A percentile compares a stretch with the other conserved stretches of the same genome.
phyloP scores from a whole-genome alignment of 2,888 invertebrate genomes.

The Anarsia innoxiella region DNA sequence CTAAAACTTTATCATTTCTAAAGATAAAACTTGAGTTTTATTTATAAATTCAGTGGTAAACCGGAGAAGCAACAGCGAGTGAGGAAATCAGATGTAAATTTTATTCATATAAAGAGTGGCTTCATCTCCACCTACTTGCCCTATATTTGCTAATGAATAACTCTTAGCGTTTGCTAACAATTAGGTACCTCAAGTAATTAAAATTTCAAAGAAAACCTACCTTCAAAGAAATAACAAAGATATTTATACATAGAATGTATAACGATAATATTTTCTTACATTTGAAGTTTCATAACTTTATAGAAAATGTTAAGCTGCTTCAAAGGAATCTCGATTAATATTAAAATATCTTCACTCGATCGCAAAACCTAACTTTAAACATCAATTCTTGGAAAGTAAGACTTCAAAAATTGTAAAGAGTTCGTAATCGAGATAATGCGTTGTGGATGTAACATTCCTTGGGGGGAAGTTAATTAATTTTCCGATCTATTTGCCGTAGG shows the following conservation, averaged over 20 bases:
- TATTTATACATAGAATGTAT: not conserved
- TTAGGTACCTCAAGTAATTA: conserved; percentile 11
- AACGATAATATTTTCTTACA: not conserved
- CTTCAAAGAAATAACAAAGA: not conserved
- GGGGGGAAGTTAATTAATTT: not conserved
- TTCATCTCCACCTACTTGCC: conserved; percentile 9
- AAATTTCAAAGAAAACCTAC: conserved; percentile 8
- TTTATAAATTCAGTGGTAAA: conserved; percentile 9
- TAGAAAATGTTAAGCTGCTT: not conserved
- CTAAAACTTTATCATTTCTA: too few species aligned
- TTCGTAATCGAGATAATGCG: too few species aligned
- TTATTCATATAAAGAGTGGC: conserved; percentile 18
- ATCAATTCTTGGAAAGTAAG: too few species aligned
- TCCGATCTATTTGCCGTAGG: not conserved
- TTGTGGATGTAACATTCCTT: too few species aligned
- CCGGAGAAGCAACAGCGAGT: conserved; percentile 7
- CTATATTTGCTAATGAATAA: conserved; percentile 14
- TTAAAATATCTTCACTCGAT: not conserved
- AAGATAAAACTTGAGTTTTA: too few species aligned
- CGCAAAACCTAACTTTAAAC: not conserved
- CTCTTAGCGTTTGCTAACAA: conserved; percentile 8
- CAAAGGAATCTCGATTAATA: conserved; percentile 4
- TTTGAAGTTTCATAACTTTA: not conserved
- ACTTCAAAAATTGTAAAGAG: too few species aligned
- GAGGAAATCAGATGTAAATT: conserved; percentile 18